Evolutionary conservation across 1,140 invertebrate species (phyloP), one percentile per base, ranked within the genome.

Genomic region (Neodiprion fabricii): DNA sequence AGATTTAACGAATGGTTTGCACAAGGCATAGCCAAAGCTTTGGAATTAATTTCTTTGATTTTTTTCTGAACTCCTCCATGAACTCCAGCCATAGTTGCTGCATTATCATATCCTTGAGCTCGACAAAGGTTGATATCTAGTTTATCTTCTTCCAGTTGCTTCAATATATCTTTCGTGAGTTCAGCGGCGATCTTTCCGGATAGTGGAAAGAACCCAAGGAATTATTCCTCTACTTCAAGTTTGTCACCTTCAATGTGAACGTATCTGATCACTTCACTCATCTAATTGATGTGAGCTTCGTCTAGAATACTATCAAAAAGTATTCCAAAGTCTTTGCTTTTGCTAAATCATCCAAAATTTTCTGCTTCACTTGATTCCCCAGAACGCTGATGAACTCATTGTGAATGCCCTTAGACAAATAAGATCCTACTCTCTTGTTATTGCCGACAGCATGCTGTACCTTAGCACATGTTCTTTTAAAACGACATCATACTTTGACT

Each of bases 31-130:
- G 53, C 73, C 67, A 66, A 53, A 49, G 75, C 71, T 76, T 40
- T 65, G 70, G 72, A 67, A 49, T 65, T 74, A n/a, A 72, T 72
- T 71, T 74, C 70, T 40, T 11, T 66, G 50, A 72, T 74, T 72
- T 74, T 76, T 28, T 50, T 49, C 67, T 74, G 77, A 28, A 75
- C 67, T 14, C 74, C 76, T 50, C 67, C 72, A 48, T 74, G 72
- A 23, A 73, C 53, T 4, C 75, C 75, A 14, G 72, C 12, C 75
- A 72, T 69, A 73, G 82, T 80, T 14, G 49, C 61, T 11, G 78
- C 82, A 76, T 84, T 84, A 70, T 83, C 81, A 70, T 84, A 84
- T 9, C 75, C 75, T 73, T 84, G 79, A n/a, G 80, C 81, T 72
- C 78, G 69, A 71, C 80, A 84, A 76, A 21, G 7, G 5, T n/a